Percentiles rank a stretch among this genome's conserved stretches.
Conservation (phyloP, 2,113 vertebrate genomes). For the Sinocyclocheilus grahami region DNA sequence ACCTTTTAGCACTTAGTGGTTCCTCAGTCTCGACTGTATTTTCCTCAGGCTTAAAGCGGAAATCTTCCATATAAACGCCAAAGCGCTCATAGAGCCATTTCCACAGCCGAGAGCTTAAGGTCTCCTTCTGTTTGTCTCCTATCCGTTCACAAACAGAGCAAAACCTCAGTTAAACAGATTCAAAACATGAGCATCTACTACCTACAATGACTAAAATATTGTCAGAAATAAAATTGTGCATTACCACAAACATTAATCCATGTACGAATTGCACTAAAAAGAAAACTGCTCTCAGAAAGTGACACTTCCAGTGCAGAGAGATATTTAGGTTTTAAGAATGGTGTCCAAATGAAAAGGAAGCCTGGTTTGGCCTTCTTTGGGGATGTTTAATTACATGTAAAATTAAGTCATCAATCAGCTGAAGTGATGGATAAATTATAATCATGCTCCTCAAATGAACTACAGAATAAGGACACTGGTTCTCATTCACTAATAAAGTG, state of each 20-base stretch:
- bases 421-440: slow-evolving; percentile 9
- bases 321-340: not conserved
- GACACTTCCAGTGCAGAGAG: not conserved
- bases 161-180: not conserved
- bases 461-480: not conserved
- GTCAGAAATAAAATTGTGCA: not conserved
- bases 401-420: not conserved
- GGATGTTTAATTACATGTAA: not conserved
- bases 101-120: slow-evolving; percentile 77
- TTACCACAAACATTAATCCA: not conserved
- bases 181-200: not conserved
- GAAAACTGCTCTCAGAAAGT: not conserved
- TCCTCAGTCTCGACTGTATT: slow-evolving; percentile 89
- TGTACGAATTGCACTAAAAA: not conserved
- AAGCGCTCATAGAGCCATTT: slow-evolving; percentile 87
- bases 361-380: not conserved
- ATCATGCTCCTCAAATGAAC: not conserved
- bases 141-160: not conserved
- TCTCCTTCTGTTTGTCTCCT: slow-evolving; percentile 82
- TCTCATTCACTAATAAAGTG: not conserved
- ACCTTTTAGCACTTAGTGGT: slow-evolving; percentile 94
- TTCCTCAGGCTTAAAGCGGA: slow-evolving; percentile 92
- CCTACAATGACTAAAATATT: not conserved
- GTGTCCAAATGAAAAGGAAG: not conserved
- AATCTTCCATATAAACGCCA: slow-evolving; percentile 90